Conservation (phyloP, 2,888 invertebrate genomes). For the Disparrhopalites patrizii region DNA sequence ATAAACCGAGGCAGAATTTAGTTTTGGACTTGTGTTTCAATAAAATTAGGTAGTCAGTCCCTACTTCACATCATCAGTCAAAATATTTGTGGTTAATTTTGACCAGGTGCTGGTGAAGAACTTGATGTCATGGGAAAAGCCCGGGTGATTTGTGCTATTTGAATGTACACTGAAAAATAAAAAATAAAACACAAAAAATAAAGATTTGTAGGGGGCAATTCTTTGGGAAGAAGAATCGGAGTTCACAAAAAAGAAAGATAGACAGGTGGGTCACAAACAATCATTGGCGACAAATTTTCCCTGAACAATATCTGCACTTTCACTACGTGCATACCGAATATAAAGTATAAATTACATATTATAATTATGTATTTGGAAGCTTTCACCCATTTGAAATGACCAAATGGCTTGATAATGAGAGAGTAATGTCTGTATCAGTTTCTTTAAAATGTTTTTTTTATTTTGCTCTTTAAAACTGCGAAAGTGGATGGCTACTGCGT, state of each 20-base stretch:
- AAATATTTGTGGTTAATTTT: background rate
- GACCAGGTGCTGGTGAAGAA: background rate
- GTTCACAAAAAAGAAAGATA: background rate
- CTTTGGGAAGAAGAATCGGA: background rate
- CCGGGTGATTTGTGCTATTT: slow-evolving; percentile 15
- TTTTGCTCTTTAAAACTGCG: no score
- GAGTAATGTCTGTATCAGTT: background rate
- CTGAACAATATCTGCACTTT: no score
- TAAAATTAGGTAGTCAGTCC: no score
- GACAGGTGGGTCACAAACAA: background rate
- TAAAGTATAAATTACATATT: no score
- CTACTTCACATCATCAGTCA: background rate
- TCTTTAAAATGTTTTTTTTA: background rate
- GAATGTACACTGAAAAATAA: slow-evolving; percentile 18
- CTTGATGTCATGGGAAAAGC: slow-evolving; percentile 6
- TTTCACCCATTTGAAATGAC: no score
- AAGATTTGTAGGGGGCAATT: background rate
- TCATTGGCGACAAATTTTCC: background rate
- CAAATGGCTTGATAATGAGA: no score
- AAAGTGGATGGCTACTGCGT: background rate
- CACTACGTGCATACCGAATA: no score
- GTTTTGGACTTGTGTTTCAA: no score
- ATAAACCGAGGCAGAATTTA: no score
- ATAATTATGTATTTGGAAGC: no score
- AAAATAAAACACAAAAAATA: background rate